These are phyloP conservation scores for Deilephila elpenor DNA, from an alignment of 2,888 invertebrate species.

Conservation along the genomic window DNA sequence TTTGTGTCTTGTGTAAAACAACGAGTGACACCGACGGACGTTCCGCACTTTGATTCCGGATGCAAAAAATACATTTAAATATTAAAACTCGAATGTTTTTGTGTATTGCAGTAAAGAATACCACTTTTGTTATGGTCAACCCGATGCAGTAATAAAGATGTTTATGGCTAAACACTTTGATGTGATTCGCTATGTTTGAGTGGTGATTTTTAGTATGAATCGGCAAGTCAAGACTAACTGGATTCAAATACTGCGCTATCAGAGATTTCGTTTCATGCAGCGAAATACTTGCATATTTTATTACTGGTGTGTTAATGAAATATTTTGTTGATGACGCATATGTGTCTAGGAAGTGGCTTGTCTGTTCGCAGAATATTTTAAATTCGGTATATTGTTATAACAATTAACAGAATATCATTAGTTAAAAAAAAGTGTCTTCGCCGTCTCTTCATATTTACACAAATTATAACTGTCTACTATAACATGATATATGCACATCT, in stretches of 20 bases:
- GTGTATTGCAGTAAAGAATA: conserved; percentile 22
- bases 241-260: not conserved
- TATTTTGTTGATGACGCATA: not conserved
- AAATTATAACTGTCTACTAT: too few species aligned
- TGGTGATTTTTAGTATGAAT: conserved; percentile 5
- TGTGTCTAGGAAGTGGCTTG: not conserved
- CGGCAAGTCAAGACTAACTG: conserved; percentile 7
- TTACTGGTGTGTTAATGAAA: conserved; percentile 1
- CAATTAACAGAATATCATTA: not conserved
- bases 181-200: conserved; percentile 17
- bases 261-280: not conserved
- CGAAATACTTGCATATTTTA: conserved; percentile 1
- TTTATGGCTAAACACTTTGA: conserved; percentile 17
- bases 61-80: conserved; percentile 53
- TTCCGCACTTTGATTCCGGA: conserved; percentile 56
- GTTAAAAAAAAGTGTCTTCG: not conserved
- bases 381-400: not conserved
- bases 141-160: conserved; percentile 9
- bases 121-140: conserved; percentile 31
- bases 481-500: too few species aligned
- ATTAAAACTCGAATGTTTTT: conserved; percentile 30
- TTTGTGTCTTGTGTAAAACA: conserved; percentile 45
- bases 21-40: conserved; percentile 54
- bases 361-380: not conserved
- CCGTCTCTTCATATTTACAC: too few species aligned